Conservation (phyloP, 2,888 invertebrate genomes). For the Oscheius sp. region DNA sequence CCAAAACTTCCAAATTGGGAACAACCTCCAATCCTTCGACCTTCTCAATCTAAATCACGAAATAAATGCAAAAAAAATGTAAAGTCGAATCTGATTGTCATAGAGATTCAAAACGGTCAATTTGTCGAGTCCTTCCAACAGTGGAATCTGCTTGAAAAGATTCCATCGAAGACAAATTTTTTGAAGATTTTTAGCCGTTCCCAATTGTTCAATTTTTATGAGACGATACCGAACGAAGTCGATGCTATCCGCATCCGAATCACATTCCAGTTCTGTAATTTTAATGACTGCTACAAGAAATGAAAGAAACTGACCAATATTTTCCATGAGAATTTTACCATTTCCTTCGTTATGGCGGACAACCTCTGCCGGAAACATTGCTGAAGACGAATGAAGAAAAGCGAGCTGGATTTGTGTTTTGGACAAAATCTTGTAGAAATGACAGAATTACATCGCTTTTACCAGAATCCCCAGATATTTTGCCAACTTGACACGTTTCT, state of each 20-base stretch:
- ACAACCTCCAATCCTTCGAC: constrained; percentile 39
- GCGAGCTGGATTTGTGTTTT: too few relatives aligned
- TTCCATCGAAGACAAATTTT: constrained; percentile 74
- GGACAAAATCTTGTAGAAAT: too few relatives aligned
- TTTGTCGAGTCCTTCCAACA: constrained; percentile 80
- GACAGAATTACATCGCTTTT: too few relatives aligned
- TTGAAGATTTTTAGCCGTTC: constrained; percentile 15
- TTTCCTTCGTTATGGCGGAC: constrained; percentile 45
- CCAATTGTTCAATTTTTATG: background rate
- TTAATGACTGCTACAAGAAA: constrained; percentile 6
- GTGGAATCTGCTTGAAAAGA: constrained; percentile 89
- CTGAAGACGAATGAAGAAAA: background rate
- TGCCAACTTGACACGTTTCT: too few relatives aligned
- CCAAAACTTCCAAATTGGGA: constrained; percentile 43
- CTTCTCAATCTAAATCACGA: constrained; percentile 6
- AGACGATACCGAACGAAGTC: constrained; percentile 43
- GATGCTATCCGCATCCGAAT: constrained; percentile 33
- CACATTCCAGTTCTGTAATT: constrained; percentile 27
- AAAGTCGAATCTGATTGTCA: constrained; percentile 87
- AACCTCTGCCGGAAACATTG: constrained; percentile 33
- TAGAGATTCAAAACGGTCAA: constrained; percentile 92
- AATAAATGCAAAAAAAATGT: background rate
- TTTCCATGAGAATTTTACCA: constrained; percentile 45
- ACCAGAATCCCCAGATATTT: too few relatives aligned
- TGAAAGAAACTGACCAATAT: constrained; percentile 33